These are phyloP conservation scores for Sakesphorus luctuosus DNA, from an alignment of 2,113 vertebrate genomes.

Conservation along the genomic window DNA sequence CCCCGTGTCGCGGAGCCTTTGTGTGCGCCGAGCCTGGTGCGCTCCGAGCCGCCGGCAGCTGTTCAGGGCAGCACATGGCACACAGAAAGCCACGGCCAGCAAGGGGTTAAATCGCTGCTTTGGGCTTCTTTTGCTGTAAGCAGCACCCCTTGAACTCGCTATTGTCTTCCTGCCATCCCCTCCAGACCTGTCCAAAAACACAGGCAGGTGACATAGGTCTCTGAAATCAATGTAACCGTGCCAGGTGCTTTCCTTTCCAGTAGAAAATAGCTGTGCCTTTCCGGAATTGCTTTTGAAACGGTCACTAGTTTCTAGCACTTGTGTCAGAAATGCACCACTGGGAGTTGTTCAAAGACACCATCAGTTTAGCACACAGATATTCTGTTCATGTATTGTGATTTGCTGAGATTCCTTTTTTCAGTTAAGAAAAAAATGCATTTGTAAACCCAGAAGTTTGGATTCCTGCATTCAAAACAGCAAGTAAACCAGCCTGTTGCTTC, in stretches of 20 bases:
- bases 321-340: not conserved
- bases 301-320: not conserved
- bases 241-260: slow-evolving; percentile 16
- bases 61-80: slow-evolving; percentile 17
- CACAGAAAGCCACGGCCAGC: not conserved
- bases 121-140: not conserved
- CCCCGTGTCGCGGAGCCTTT: slow-evolving; percentile 22
- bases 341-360: not conserved
- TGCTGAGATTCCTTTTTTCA: not conserved
- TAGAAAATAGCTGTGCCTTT: not conserved
- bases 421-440: not conserved
- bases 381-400: not conserved
- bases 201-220: not conserved
- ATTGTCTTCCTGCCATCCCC: not conserved
- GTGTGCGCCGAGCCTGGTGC: not conserved
- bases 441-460: not conserved
- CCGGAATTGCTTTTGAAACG: not conserved
- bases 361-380: not conserved
- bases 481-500: not conserved
- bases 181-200: not conserved
- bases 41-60: slow-evolving; percentile 28
- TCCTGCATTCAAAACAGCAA: not conserved
- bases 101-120: slow-evolving; percentile 38
- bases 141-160: not conserved
- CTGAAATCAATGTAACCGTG: not conserved